These are phyloP conservation scores for Timema cristinae DNA, from an alignment of 2,888 invertebrate species.

Conservation along the genomic window DNA sequence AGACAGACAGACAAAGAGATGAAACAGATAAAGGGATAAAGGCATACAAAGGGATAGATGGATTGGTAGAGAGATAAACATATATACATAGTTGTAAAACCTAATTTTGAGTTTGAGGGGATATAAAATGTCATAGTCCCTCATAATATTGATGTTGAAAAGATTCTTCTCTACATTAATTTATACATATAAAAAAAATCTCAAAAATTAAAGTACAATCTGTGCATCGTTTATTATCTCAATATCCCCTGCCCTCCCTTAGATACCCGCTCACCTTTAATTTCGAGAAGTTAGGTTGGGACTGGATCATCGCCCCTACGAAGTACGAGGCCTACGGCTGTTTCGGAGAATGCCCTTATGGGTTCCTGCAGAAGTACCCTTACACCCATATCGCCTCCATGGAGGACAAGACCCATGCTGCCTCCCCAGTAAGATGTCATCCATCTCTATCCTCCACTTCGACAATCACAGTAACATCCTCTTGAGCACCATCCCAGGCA, in stretches of 20 bases:
- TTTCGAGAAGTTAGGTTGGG: conserved; percentile 94
- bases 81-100: too few relatives aligned
- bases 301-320: conserved; percentile 95
- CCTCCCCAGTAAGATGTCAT: conserved; percentile 81
- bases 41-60: too few relatives aligned
- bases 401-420: conserved; percentile 79
- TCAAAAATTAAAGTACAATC: too few relatives aligned
- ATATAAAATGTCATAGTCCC: too few relatives aligned
- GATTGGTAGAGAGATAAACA: too few relatives aligned
- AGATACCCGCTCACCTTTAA: conserved; percentile 90
- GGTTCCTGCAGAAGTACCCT: conserved; percentile 79
- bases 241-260: conserved; percentile 64
- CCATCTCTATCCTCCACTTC: conserved; percentile 88
- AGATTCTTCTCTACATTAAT: too few relatives aligned
- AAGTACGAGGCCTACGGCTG: conserved; percentile 94
- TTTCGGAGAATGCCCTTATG: conserved; percentile 88
- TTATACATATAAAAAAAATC: too few relatives aligned
- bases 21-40: too few relatives aligned
- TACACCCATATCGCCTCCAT: conserved; percentile 85
- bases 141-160: too few relatives aligned
- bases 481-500: conserved; percentile 82
- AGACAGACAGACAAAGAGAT: too few relatives aligned
- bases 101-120: too few relatives aligned
- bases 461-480: conserved; percentile 84
- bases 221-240: too few relatives aligned